A percentile compares a stretch with the other conserved stretches of the same genome.
Conservation (phyloP, 2,888 invertebrate genomes). For the Cordilura impudica region DNA sequence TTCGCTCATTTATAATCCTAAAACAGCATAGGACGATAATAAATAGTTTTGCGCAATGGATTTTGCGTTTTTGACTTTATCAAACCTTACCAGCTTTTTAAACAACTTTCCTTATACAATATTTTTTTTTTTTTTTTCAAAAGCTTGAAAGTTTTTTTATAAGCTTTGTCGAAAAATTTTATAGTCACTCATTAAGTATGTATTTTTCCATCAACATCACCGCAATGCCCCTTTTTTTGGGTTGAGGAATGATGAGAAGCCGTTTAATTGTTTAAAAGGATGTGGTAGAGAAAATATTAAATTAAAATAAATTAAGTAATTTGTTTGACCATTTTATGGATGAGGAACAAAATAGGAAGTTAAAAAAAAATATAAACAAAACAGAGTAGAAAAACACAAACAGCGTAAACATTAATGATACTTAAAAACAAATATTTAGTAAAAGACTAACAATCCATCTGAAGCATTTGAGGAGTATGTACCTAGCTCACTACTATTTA, state of each 20-base stretch:
- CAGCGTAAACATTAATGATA: neutral
- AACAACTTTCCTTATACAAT: no score
- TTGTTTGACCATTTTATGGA: constrained; percentile 18
- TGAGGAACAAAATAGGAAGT: neutral
- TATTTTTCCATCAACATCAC: constrained; percentile 10
- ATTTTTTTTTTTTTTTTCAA: neutral
- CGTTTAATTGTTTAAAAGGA: constrained; percentile 13
- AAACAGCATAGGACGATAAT: no score
- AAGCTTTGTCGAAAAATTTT: constrained; percentile 31
- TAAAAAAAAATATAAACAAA: neutral
- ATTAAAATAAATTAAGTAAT: constrained; percentile 30
- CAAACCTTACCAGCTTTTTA: no score
- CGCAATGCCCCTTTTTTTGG: neutral
- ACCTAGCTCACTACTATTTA: no score
- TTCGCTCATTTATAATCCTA: no score
- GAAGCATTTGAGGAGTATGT: neutral
- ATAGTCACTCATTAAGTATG: constrained; percentile 30
- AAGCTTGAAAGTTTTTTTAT: constrained; percentile 23
- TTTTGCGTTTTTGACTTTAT: no score
- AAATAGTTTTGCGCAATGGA: no score
- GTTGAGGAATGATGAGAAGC: neutral
- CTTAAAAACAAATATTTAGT: neutral
- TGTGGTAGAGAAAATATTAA: constrained; percentile 16
- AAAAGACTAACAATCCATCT: neutral
- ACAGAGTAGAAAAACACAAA: neutral